Evolutionary conservation across 1,140 invertebrate genomes (phyloP).

Genomic region (Drosophila pseudoobscura): DNA sequence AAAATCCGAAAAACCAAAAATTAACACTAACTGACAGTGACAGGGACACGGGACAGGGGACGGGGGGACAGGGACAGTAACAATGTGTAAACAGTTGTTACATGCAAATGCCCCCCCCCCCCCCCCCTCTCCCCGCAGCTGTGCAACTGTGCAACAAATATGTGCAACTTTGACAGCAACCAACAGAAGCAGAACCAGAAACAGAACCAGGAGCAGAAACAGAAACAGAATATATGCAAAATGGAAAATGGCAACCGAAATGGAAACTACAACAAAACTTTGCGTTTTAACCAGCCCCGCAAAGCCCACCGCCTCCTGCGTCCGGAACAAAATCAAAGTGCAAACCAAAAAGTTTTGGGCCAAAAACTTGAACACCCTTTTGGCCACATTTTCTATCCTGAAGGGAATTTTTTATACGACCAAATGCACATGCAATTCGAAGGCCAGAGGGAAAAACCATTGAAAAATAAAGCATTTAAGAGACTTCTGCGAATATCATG

Average conservation of each 20-base stretch:
- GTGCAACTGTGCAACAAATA: slow-evolving; percentile 4
- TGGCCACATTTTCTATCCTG: not conserved
- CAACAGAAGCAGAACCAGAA: slow-evolving; percentile 35
- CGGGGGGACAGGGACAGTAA: slow-evolving; percentile 11
- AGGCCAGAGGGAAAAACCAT: not conserved
- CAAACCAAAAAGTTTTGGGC: slow-evolving; percentile 17
- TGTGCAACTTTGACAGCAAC: slow-evolving; percentile 33
- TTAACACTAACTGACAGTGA: slow-evolving; percentile 49
- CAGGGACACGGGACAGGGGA: not conserved
- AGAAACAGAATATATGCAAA: not conserved
- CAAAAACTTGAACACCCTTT: slow-evolving; percentile 10
- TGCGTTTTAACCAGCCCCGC: slow-evolving; percentile 17
- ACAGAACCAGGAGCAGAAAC: slow-evolving; percentile 21
- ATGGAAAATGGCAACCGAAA: too few species aligned
- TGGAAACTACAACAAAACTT: slow-evolving; percentile 22
- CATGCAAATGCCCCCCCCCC: slow-evolving; percentile 19
- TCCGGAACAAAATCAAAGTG: slow-evolving; percentile 17
- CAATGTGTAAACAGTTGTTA: slow-evolving; percentile 44
- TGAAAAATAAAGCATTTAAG: too few species aligned
- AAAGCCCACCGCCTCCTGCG: too few species aligned
- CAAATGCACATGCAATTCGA: too few species aligned
- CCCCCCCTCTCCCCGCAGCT: too few species aligned
- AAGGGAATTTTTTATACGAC: not conserved
- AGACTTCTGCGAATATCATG: too few species aligned
- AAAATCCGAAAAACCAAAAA: slow-evolving; percentile 25